Evolutionary conservation across 2,888 invertebrate genomes (phyloP), one percentile per base, ranked within the genome.

Genomic region (Ichneumoninae sp.): DNA sequence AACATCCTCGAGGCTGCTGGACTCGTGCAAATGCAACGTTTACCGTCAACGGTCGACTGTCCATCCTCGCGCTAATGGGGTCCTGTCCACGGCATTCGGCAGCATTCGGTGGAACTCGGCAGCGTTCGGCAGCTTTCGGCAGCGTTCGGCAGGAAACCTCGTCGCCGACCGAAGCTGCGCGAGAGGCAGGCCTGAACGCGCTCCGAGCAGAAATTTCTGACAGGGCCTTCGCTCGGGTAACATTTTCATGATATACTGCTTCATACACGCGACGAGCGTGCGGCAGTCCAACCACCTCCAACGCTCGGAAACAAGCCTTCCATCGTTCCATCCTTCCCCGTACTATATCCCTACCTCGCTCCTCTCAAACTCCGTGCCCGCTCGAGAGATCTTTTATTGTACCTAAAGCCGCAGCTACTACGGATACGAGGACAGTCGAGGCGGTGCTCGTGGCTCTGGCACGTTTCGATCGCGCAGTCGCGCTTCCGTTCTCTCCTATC

Each of bases 381-480:
- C 47, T 50, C 65, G 33, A n/a, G n/a, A 22, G 68, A 68, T 77
- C 66, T 68, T 65, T 36, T 2, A 76, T 62, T 33, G 30, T 33
- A n/a, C 72, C 52, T 47, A 26, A 54, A 52, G 54, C 54, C 52
- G 40, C 3, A 69, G 60, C 36, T 19, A 22, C 68, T n/a, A 62
- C 26, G 76, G 60, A 33, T 66, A 71, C 47, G 30, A 44, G 26
- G 60, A 68, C 57, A 77, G 57, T 69, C 80, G 75, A 70, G 62
- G 19, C 47, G 8, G 65, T 50, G 81, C 52, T 69, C 70, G 80
- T 66, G 65, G 30, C 40, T 66, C 72, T 70, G 74, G 69, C 81
- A 82, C 85, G 79, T 85, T 87, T 69, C 88, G 86, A 90, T 87
- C 89, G 90, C 91, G 90, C 90, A 90, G 90, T 89, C 91, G 91